Percentiles rank a stretch among this genome's conserved stretches.
These are phyloP conservation scores for Paramisgurnus dabryanus DNA, from an alignment of 2,113 vertebrate genomes.

Conservation along the genomic window DNA sequence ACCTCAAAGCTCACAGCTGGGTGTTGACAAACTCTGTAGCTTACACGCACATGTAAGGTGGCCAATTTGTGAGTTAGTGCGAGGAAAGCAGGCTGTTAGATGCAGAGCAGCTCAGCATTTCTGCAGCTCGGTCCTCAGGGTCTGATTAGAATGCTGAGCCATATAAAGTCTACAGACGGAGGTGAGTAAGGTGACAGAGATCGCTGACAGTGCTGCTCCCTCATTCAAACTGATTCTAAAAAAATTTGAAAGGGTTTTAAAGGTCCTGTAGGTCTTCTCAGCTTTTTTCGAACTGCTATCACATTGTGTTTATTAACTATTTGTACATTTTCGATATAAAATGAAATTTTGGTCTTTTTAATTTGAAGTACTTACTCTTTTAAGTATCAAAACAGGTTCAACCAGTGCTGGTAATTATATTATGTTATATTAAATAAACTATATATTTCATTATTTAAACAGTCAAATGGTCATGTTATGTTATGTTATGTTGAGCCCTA, in stretches of 20 bases:
- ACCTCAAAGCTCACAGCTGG: not conserved
- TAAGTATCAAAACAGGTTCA: no score
- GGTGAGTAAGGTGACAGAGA: conserved; percentile 4
- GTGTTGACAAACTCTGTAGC: not conserved
- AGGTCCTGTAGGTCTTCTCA: not conserved
- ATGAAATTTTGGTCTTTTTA: no score
- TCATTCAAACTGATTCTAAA: not conserved
- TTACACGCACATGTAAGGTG: not conserved
- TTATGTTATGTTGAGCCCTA: no score
- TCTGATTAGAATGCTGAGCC: conserved; percentile 37
- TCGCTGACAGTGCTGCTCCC: not conserved
- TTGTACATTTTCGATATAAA: no score
- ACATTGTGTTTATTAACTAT: not conserved
- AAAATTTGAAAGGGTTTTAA: not conserved
- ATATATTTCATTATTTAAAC: no score
- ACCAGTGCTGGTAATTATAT: no score
- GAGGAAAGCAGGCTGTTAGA: not conserved
- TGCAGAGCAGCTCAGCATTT: not conserved
- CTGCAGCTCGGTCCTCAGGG: conserved; percentile 14
- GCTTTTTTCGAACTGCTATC: not conserved
- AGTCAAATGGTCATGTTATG: no score
- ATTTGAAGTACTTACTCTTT: no score
- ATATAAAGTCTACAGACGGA: conserved; percentile 15
- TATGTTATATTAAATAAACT: no score
- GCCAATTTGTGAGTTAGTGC: conserved; percentile 8